Base-by-base conservation (phyloP, 30 jellyfish, hydroid and myxozoan species). In the Hydractinia echinata region DNA sequence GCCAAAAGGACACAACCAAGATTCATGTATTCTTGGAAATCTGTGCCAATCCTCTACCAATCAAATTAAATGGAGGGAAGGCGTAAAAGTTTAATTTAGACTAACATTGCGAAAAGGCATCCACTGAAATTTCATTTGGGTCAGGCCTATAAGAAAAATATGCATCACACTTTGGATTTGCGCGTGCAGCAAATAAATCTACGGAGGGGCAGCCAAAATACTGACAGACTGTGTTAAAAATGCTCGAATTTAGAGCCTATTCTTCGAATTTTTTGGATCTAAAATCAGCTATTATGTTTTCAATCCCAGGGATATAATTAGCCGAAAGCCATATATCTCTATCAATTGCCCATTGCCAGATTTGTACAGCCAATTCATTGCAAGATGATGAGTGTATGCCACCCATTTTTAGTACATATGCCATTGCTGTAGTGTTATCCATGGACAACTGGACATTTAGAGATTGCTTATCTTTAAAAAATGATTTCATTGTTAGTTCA, bases 101-200 rank as follows among this genome's bases (percentile, higher is more conserved):
- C 92, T 87, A 84, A 74, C 82, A 48, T 53, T 73, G 30, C 55
- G 88, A 72, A 66, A 84, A 84, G 13, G 87, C 92, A 84, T 84
- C 94, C 3, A 67, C 39, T 20, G 85, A 81, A 66, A 85, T 52
- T n/a, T n/a, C n/a, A n/a, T n/a, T n/a, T n/a, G n/a, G n/a, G n/a
- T n/a, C n/a, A n/a, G 67, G 79, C 48, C 48, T 81, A 79, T 78
- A 88, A 88, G 54, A 77, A 88, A 58, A 81, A 88, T 79, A 18
- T 66, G 79, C 72, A 85, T 30, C 2, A 30, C 1, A 30, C 44
- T 30, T 30, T 30, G 44, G 1, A 30, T 30, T 30, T n/a, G n/a
- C n/a, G n/a, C n/a, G n/a, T n/a, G n/a, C n/a, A n/a, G n/a, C n/a
- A n/a, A n/a, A n/a, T n/a, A n/a, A n/a, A n/a, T n/a, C n/a, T n/a